Conservation (phyloP, 2,113 vertebrate species). For the Syngnathus floridae region DNA sequence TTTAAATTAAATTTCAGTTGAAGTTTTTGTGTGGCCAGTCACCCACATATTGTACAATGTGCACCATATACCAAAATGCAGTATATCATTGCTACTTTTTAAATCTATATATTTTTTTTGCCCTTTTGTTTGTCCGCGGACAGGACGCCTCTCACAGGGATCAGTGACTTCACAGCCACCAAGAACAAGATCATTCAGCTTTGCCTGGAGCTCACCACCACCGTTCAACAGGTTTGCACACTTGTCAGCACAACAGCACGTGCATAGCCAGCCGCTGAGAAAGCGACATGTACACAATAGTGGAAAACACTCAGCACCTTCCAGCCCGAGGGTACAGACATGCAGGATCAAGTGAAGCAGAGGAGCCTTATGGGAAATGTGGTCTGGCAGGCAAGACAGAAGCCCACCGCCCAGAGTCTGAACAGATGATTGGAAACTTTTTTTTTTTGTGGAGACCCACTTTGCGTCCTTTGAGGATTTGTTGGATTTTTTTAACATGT, state of each 20-base stretch:
- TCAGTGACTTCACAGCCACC: conserved; percentile 90
- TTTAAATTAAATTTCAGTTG: background rate
- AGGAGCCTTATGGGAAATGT: conserved; percentile 51
- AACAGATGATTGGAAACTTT: conserved; percentile 36
- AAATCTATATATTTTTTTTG: conserved; percentile 15
- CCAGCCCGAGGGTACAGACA: conserved; percentile 36
- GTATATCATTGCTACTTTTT: background rate
- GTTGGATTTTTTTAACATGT: background rate
- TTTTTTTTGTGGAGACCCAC: conserved; percentile 59
- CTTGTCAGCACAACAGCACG: conserved; percentile 28
- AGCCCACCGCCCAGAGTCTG: conserved; percentile 44
- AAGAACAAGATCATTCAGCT: conserved; percentile 99
- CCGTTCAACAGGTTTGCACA: conserved; percentile 90
- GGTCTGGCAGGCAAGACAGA: conserved; percentile 46
- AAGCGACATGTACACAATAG: conserved; percentile 25
- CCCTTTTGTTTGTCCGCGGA: conserved; percentile 39
- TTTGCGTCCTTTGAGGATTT: background rate
- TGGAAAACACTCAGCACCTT: conserved; percentile 36
- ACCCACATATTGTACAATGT: background rate
- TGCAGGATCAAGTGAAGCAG: conserved; percentile 32
- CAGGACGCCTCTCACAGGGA: conserved; percentile 91
- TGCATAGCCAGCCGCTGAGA: conserved; percentile 8
- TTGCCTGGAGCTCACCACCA: conserved; percentile 93
- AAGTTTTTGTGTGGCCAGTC: background rate
- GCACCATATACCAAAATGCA: background rate